Evolutionary conservation across 2,888 invertebrate genomes (phyloP).

Genomic region (Coleophora deauratella): DNA sequence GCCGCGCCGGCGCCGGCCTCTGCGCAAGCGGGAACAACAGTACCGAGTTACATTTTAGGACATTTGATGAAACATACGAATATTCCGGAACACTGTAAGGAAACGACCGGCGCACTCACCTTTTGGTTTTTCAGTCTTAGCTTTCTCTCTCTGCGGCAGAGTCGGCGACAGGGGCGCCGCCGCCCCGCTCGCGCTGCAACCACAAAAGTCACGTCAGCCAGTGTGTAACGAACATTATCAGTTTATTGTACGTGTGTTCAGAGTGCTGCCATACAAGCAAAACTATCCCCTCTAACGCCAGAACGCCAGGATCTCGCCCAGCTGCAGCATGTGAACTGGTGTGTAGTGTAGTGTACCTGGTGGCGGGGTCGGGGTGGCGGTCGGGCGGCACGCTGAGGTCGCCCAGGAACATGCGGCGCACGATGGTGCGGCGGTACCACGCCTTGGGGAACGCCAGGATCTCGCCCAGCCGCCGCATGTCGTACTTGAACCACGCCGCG

Average conservation of each 20-base stretch:
- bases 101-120: slow-evolving; percentile 25
- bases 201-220: background rate
- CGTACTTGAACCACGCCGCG: slow-evolving; percentile 97
- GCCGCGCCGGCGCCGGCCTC: slow-evolving; percentile 46
- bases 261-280: no score
- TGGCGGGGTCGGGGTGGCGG: slow-evolving; percentile 9
- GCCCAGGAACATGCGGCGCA: slow-evolving; percentile 92
- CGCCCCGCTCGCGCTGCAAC: slow-evolving; percentile 31
- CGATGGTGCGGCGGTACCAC: slow-evolving; percentile 97
- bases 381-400: slow-evolving; percentile 81
- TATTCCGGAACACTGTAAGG: no score
- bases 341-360: background rate
- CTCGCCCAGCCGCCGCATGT: slow-evolving; percentile 97
- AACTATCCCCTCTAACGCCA: no score
- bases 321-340: slow-evolving; percentile 88
- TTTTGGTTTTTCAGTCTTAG: slow-evolving; percentile 58
- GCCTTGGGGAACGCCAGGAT: slow-evolving; percentile 98
- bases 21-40: slow-evolving; percentile 6
- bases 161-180: slow-evolving; percentile 53
- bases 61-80: no score
- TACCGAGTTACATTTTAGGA: no score
- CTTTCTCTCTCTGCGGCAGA: slow-evolving; percentile 59
- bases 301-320: slow-evolving; percentile 97
- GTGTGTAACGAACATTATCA: no score
- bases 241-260: no score